A percentile compares a stretch with the other conserved stretches of the same genome.
Conservation (phyloP, 2,797 vertebrate genomes). For the Sebastiscus albofasciatus region DNA sequence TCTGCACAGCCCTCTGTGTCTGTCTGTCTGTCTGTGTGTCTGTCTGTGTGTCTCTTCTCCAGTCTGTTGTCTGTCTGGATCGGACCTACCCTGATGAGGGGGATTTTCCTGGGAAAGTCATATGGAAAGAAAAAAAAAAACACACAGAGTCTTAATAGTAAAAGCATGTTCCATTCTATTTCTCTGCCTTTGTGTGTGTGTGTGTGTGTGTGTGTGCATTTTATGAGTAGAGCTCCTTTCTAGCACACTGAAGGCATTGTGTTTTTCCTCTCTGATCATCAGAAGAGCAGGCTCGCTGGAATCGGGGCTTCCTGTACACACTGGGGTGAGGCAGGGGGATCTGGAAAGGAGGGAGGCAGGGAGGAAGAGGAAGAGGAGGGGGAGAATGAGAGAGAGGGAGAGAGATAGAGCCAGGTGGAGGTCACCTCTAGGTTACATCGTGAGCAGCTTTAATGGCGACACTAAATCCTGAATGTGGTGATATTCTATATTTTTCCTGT, state of each 20-base stretch:
- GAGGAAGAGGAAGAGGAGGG: not conserved
- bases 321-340: conserved; percentile 65
- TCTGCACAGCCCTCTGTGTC: conserved; percentile 39
- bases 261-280: conserved; percentile 77
- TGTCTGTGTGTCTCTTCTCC: conserved; percentile 65
- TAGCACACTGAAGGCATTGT: conserved; percentile 81
- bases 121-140: conserved; percentile 76
- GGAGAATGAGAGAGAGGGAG: not conserved
- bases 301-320: conserved; percentile 75
- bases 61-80: conserved; percentile 77
- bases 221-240: conserved; percentile 73
- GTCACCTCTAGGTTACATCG: conserved; percentile 26
- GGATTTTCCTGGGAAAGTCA: conserved; percentile 84
- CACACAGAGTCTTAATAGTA: conserved; percentile 71
- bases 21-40: conserved; percentile 63
- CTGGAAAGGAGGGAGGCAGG: conserved; percentile 14
- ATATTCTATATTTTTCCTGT: not conserved
- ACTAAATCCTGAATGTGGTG: not conserved
- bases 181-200: conserved; percentile 49
- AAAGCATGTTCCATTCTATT: conserved; percentile 81
- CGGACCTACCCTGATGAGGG: conserved; percentile 73
- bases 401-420: conserved; percentile 32
- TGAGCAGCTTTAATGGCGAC: not conserved
- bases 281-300: conserved; percentile 67
- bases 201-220: conserved; percentile 47